Percentiles rank a stretch among this genome's conserved stretches.
Conservation (phyloP, 2,113 vertebrate genomes). For the Percina caprodes region DNA sequence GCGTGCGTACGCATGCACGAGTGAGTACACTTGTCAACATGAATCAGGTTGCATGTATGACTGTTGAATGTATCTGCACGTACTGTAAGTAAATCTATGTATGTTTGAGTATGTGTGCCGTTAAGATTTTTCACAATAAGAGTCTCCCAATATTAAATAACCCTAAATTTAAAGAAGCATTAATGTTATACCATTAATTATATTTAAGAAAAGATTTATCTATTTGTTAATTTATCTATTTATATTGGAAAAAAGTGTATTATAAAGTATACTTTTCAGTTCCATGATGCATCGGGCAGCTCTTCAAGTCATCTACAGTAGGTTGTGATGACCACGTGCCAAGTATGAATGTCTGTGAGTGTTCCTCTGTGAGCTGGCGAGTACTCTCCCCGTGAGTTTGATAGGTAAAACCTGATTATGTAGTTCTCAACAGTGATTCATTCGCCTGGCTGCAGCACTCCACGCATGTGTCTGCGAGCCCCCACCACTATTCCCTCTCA, state of each 20-base stretch:
- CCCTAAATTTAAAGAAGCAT: not conserved
- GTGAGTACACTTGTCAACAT: conserved; percentile 45
- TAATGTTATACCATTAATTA: not conserved
- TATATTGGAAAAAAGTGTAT: conserved; percentile 22
- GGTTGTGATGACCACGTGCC: conserved; percentile 30
- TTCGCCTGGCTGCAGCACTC: conserved; percentile 58
- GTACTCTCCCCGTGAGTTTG: conserved; percentile 35
- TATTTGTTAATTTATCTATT: conserved; percentile 40
- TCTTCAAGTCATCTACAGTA: not conserved
- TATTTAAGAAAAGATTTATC: not conserved
- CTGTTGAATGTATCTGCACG: conserved; percentile 66
- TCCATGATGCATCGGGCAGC: conserved; percentile 28
- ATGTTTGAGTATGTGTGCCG: conserved; percentile 15
- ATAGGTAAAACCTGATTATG: conserved; percentile 62
- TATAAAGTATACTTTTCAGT: not conserved
- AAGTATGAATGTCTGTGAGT: conserved; percentile 31
- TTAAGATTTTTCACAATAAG: conserved; percentile 19
- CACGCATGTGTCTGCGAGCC: conserved; percentile 50
- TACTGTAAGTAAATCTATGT: conserved; percentile 25
- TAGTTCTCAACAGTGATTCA: conserved; percentile 64
- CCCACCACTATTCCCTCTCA: conserved; percentile 23
- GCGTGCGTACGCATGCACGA: conserved; percentile 44
- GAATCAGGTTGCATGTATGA: conserved; percentile 63
- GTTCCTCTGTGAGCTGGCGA: conserved; percentile 23
- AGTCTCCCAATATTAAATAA: conserved; percentile 20